Evolutionary conservation across 1,140 invertebrate genomes (phyloP), one percentile per base, ranked within the genome.

Genomic region (Pachyrhynchus sulphureomaculatus): DNA sequence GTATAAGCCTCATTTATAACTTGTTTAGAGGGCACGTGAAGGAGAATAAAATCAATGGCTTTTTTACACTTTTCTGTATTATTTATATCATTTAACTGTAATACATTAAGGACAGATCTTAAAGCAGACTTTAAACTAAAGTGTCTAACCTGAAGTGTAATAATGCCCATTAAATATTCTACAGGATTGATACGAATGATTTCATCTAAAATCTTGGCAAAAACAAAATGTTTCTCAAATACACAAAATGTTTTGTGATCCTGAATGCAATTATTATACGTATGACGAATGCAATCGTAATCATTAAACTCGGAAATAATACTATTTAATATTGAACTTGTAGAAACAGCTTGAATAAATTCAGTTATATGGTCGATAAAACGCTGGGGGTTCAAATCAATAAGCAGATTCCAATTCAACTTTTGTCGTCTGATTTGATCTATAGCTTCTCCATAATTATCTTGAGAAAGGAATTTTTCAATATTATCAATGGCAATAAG

Each of bases 351-450:
- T 32, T 39, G 23, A 5, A 68, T 56, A 61, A 70, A 70, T 13
- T 68, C 49, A 9, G 48, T 45, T 23, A 70, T 55, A 42, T 67
- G 59, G 0, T 45, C 41, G 32, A 26, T 23, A 51, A 70, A 70
- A 32, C 68, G 23, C 4, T 45, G 39, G 1, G 55, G 37, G 42
- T 67, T 63, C 29, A 68, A 56, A 62, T 70, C 68, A 44, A 68
- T 68, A 5, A 70, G 48, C 12, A 70, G 49, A 47, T 70, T 70
- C 45, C 52, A 56, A 23, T 68, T 68, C 5, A 70, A 23, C 54
- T 53, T 70, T 44, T 67, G 59, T 6, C 33, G 33, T 42, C 60
- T 55, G 8, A 68, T 59, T 32, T 62, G 52, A 21, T 64, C 26
- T 13, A 70, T 15, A n/a, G 64, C 67, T 41, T 58, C 41, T 12